Evolutionary conservation across 2,888 invertebrate genomes (phyloP), one percentile per base, ranked within the genome.

Genomic region (Zootermopsis nevadensis): DNA sequence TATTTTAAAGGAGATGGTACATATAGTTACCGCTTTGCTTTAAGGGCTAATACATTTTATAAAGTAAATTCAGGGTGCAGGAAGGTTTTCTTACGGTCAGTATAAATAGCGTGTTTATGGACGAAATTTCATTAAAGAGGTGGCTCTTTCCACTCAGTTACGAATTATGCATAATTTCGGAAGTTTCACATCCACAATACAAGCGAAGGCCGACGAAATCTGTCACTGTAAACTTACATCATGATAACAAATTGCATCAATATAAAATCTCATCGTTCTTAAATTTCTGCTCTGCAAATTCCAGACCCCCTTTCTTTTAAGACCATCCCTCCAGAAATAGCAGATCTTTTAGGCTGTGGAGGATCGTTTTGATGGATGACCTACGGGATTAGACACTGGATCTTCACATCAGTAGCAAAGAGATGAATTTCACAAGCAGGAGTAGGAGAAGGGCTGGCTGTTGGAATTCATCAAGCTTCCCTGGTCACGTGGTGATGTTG

Each of bases 381-480:
- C 30, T 31, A 35, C n/a, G 22, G 80, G 69, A 69, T 79, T 80
- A 69, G 80, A 48, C 66, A 67, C 35, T 79, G 74, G 83, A 83
- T 83, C 83, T 83, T 82, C 80, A 38, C 83, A 22, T 55, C 53
- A 42, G 82, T 48, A 77, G 82, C 77, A 67, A 60, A 66, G 82
- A 60, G 76, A 76, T 66, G 76, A 55, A 66, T 82, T 82, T 82
- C 74, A 82, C 72, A 72, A 82, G 81, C 60, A n/a, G 60, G 60
- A 60, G 60, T 60, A 27, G 60, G 60, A 60, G 60, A 60, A 27
- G 3, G 48, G n/a, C n/a, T 12, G 77, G 82, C 31, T 42, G 67
- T 27, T 30, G 77, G 77, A 82, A 77, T 77, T 77, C 82, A 82
- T 74, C 77, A 77, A 60, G 27, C 77, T 35, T 53, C 10, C 42